Evolutionary conservation across 2,888 invertebrate species (phyloP), one percentile per base, ranked within the genome.

Genomic region (Platerodrilus igneus): DNA sequence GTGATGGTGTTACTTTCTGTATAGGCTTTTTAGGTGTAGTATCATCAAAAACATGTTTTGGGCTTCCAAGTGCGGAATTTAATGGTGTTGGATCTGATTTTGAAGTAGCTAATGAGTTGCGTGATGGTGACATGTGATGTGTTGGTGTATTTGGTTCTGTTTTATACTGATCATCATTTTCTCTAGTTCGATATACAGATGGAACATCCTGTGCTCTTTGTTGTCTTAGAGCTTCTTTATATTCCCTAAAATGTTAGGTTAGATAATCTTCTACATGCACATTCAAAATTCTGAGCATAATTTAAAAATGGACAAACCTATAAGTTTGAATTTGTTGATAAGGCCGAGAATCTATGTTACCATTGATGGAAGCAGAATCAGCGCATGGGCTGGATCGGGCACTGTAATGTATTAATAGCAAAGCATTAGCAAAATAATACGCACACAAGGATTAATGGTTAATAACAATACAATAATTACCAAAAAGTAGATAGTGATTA

Each of bases 191-290:
- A 67, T 87, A 87, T 42, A 87, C 78, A 47, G 74, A 73, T 31
- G 73, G 72, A 28, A 75, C 75, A 63, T 87, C 88, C 68, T 83
- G 85, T 48, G 81, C 84, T 54, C 90, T 77, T 67, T 90, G 90
- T 58, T 86, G 86, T 67, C 85, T 83, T 63, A 89, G 68, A 41
- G 89, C 89, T 76, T 90, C 90, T 73, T 90, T 90, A 72, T 89
- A 90, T 73, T 90, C 89, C 70, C 88, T 79, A 71, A 4, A 72
- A 75, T n/a, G n/a, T n/a, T n/a, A n/a, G n/a, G n/a, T n/a, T n/a
- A n/a, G n/a, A n/a, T n/a, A n/a, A n/a, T n/a, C n/a, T n/a, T n/a
- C n/a, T n/a, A n/a, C n/a, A n/a, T n/a, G n/a, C n/a, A n/a, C n/a
- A n/a, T n/a, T n/a, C n/a, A n/a, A n/a, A n/a, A n/a, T n/a, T n/a